phyloP scores from a whole-genome alignment of 2,888 invertebrate species.

The Steinernema hermaphroditum region DNA sequence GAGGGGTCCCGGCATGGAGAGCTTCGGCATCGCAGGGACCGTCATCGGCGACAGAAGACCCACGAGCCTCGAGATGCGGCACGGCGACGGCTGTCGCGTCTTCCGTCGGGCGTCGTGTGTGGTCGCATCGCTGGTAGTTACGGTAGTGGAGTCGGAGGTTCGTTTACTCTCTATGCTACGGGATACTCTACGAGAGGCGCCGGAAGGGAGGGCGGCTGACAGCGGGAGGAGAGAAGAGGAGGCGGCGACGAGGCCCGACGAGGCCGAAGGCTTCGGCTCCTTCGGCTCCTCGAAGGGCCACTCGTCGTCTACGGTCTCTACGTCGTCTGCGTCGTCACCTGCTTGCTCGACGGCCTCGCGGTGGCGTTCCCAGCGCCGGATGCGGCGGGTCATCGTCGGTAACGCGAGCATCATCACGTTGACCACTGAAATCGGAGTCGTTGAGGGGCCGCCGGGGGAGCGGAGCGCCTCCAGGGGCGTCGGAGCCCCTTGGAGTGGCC shows the following conservation, averaged over 20 bases:
- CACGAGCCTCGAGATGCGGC: slow-evolving; percentile 15
- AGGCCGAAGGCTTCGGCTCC: background rate
- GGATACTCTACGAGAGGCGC: slow-evolving; percentile 16
- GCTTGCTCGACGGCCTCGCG: slow-evolving; percentile 60
- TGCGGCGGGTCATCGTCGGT: slow-evolving; percentile 61
- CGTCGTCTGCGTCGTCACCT: slow-evolving; percentile 52
- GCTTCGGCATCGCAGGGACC: slow-evolving; percentile 19
- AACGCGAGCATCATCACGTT: slow-evolving; percentile 66
- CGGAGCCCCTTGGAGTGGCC: background rate
- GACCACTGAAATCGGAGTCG: slow-evolving; percentile 50
- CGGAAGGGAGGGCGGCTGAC: slow-evolving; percentile 6
- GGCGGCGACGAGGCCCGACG: slow-evolving; percentile 7
- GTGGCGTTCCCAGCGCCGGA: slow-evolving; percentile 62
- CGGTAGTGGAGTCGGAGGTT: slow-evolving; percentile 19
- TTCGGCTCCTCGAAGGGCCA: background rate
- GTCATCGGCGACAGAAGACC: slow-evolving; percentile 25
- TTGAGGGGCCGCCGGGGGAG: background rate
- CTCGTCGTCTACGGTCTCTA: slow-evolving; percentile 29
- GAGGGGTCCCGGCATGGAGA: background rate
- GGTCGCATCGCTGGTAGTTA: slow-evolving; percentile 22
- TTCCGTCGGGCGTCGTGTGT: background rate
- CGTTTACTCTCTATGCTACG: background rate
- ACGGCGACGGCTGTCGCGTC: background rate
- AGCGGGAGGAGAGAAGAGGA: slow-evolving; percentile 23
- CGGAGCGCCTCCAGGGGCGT: background rate